Evolutionary conservation across 2,113 vertebrate genomes (phyloP).

Genomic region (Rhizomys pruinosus): DNA sequence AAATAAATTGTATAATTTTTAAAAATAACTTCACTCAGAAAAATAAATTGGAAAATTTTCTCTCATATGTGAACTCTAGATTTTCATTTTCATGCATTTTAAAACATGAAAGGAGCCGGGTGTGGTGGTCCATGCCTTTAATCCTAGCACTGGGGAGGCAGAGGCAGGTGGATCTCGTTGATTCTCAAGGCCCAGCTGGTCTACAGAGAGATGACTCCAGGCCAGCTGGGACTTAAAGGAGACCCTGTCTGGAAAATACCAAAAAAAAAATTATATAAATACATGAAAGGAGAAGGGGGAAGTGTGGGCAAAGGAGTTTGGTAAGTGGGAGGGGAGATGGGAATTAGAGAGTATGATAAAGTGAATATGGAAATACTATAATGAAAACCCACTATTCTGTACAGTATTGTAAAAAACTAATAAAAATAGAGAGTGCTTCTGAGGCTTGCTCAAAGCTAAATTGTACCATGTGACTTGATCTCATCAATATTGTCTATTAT

Average conservation of each 20-base stretch:
- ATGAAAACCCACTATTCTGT: background rate
- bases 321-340: background rate
- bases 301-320: background rate
- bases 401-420: background rate
- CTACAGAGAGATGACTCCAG: too few species aligned
- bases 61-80: background rate
- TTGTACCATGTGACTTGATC: background rate
- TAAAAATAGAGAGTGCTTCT: background rate
- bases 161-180: too few species aligned
- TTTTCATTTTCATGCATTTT: background rate
- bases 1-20: background rate
- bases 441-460: background rate
- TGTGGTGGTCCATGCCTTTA: too few species aligned
- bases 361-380: background rate
- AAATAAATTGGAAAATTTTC: background rate
- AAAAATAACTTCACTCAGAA: background rate
- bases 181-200: too few species aligned
- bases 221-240: too few species aligned
- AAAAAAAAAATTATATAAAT: too few species aligned
- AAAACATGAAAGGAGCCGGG: too few species aligned
- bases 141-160: too few species aligned
- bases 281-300: background rate
- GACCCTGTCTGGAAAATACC: too few species aligned
- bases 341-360: background rate
- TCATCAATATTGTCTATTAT: background rate